Conservation (phyloP, 2,797 vertebrate genomes). For the Enteromius treurensis region DNA sequence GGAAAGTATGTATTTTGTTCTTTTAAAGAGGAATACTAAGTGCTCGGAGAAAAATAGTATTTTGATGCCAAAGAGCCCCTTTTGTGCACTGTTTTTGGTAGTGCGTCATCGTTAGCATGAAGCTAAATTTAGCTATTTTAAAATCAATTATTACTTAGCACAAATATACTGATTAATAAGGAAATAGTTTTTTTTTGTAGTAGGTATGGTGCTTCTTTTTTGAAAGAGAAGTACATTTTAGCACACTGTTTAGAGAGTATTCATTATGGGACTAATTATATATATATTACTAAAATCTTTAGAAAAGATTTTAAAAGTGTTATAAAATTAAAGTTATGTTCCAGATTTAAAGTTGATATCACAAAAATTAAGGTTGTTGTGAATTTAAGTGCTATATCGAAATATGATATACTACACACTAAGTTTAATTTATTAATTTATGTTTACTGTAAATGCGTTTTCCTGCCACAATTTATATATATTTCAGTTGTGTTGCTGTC, state of each 20-base stretch:
- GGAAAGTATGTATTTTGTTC: not conserved
- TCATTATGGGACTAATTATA: too few relatives aligned
- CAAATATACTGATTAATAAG: not conserved
- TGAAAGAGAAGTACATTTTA: not conserved
- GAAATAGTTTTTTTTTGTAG: not conserved
- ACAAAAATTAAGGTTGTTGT: too few relatives aligned
- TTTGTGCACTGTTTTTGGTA: not conserved
- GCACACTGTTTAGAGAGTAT: not conserved
- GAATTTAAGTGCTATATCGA: too few relatives aligned
- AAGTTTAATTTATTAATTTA: too few relatives aligned
- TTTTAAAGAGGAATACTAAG: not conserved
- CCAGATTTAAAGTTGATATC: not conserved
- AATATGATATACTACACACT: too few relatives aligned
- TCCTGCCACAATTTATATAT: too few relatives aligned
- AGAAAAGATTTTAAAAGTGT: too few relatives aligned
- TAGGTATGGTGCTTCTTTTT: not conserved
- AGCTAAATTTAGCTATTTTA: not conserved
- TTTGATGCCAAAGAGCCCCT: too few relatives aligned
- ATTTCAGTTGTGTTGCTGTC: too few relatives aligned
- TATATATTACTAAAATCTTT: too few relatives aligned
- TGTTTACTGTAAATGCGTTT: too few relatives aligned
- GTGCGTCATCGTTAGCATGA: not conserved
- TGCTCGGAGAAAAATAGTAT: not conserved
- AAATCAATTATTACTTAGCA: not conserved
- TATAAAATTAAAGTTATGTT: not conserved